Percentiles rank a stretch among this genome's conserved stretches.
Evolutionary conservation across 1,140 invertebrate genomes (phyloP).

Genomic region (Cherax quadricarinatus): DNA sequence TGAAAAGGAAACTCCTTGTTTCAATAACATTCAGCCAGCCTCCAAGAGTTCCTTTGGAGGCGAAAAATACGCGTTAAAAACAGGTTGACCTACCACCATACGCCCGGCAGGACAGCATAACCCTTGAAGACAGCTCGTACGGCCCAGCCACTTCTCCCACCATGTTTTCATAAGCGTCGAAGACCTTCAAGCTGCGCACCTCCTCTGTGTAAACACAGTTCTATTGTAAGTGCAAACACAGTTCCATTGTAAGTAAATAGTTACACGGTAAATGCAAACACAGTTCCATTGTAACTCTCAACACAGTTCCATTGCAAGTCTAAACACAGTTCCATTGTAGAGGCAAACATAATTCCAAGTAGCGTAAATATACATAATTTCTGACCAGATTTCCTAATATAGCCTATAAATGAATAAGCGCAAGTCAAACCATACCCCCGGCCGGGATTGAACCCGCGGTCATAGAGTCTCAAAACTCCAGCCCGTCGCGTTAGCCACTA

Average conservation of each 20-base stretch:
- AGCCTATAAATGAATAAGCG: too few species aligned
- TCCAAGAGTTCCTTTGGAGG: too few species aligned
- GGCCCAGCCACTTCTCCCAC: conserved; percentile 40
- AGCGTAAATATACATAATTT: too few species aligned
- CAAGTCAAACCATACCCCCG: too few species aligned
- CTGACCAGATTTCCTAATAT: too few species aligned
- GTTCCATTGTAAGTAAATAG: background rate
- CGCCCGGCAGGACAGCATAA: conserved; percentile 57
- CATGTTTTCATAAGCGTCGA: conserved; percentile 30
- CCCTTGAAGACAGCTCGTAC: conserved; percentile 29
- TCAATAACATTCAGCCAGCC: too few species aligned
- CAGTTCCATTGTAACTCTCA: background rate
- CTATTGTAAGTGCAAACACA: background rate
- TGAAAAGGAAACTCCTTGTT: too few species aligned
- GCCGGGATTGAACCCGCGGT: too few species aligned
- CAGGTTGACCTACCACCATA: conserved; percentile 35
- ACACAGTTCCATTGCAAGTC: background rate
- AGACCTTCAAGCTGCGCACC: conserved; percentile 32
- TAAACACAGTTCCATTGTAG: background rate
- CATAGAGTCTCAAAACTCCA: too few species aligned
- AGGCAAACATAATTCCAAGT: background rate
- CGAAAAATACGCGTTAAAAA: too few species aligned
- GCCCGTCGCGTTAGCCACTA: too few species aligned
- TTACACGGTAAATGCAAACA: background rate
- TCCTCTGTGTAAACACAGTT: conserved; percentile 23